Percentiles rank a stretch among this genome's conserved stretches.
Evolutionary conservation across 2,888 invertebrate species (phyloP).

Genomic region (Drosophila nr. perissopoda): DNA sequence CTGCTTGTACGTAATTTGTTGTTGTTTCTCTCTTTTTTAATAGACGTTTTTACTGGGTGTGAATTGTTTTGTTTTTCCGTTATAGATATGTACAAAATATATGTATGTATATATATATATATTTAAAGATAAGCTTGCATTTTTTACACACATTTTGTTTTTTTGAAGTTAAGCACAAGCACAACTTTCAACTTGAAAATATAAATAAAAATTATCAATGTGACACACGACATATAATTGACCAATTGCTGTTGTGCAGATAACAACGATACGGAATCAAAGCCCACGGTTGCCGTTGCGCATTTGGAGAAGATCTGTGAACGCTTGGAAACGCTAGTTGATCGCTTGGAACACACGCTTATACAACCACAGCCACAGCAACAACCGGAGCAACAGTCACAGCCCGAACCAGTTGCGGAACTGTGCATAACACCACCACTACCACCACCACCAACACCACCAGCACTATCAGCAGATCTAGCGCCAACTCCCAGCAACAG

Average conservation of each 20-base stretch:
- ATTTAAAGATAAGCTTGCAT: slow-evolving; percentile 19
- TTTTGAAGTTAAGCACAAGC: slow-evolving; percentile 22
- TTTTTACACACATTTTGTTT: slow-evolving; percentile 46
- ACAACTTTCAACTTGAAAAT: slow-evolving; percentile 1
- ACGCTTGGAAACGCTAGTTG: slow-evolving; percentile 91
- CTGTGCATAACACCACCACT: slow-evolving; percentile 23
- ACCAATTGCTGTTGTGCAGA: slow-evolving; percentile 32
- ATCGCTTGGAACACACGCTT: slow-evolving; percentile 88
- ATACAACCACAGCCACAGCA: slow-evolving; percentile 48
- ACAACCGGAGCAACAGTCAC: slow-evolving; percentile 13
- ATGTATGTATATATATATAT: neutral
- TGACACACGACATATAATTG: neutral
- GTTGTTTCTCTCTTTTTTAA: slow-evolving; percentile 7
- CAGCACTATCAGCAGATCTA: slow-evolving; percentile 20
- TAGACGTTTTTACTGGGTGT: slow-evolving; percentile 26
- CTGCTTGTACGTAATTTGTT: slow-evolving; percentile 3
- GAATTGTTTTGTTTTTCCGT: slow-evolving; percentile 19
- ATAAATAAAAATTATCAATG: neutral
- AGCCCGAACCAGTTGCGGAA: slow-evolving; percentile 14
- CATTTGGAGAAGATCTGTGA: slow-evolving; percentile 86
- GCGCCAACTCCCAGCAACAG: slow-evolving; percentile 54
- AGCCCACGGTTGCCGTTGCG: slow-evolving; percentile 87
- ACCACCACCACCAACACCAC: slow-evolving; percentile 29
- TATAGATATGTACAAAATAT: neutral
- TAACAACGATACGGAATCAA: slow-evolving; percentile 85